Conservation (phyloP, 2,797 vertebrate species). For the Macroramphosus scolopax region DNA sequence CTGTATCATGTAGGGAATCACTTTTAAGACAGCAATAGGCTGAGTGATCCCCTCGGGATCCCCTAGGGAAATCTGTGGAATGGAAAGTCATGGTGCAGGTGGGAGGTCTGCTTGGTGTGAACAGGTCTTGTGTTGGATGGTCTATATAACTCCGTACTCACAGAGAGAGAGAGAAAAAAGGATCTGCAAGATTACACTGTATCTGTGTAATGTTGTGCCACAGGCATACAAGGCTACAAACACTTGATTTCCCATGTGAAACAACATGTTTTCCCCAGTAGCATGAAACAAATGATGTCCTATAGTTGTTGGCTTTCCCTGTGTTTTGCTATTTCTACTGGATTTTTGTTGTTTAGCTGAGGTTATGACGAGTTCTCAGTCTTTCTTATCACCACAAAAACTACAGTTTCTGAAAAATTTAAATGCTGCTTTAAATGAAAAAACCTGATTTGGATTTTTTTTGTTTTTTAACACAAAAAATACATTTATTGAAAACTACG, state of each 20-base stretch:
- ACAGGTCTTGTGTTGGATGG: conserved; percentile 29
- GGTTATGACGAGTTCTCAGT: too few relatives aligned
- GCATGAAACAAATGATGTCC: conserved; percentile 26
- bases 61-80: conserved; percentile 60
- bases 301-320: conserved; percentile 19
- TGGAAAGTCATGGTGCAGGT: conserved; percentile 45
- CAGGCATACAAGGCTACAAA: conserved; percentile 44
- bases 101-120: conserved; percentile 29
- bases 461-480: too few relatives aligned
- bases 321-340: conserved; percentile 15
- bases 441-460: too few relatives aligned
- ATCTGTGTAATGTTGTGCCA: conserved; percentile 58
- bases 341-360: too few relatives aligned
- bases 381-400: too few relatives aligned
- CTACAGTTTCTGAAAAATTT: too few relatives aligned
- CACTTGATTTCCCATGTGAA: conserved; percentile 62
- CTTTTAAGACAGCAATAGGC: conserved; percentile 57
- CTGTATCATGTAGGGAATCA: conserved; percentile 36
- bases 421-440: too few relatives aligned
- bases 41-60: conserved; percentile 38
- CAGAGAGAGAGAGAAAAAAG: conserved; percentile 26
- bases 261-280: conserved; percentile 26
- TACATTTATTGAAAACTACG: too few relatives aligned
- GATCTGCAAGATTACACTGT: conserved; percentile 41
- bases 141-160: conserved; percentile 34